Base-by-base conservation (phyloP, 2,797 vertebrate species). In the Acanthiza pusilla region DNA sequence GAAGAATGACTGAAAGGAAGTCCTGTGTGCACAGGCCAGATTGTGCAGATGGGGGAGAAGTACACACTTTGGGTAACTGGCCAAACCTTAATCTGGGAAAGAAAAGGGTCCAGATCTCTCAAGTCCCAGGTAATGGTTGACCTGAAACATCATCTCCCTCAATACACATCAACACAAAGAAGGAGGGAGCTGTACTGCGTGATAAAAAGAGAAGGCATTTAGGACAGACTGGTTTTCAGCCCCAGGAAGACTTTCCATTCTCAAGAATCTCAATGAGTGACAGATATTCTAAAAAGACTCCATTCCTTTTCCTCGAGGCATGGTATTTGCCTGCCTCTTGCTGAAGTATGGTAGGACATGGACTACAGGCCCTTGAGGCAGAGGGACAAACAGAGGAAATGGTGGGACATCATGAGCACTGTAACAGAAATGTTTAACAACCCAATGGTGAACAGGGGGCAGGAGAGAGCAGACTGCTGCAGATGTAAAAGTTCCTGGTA, bases 1-100 rank as follows among this genome's bases (percentile, higher is more conserved):
- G 54, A 95, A 90, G 50, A 88, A 91, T 75, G 70, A 70, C n/a
- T 70, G 70, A 86, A 84, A 91, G 85, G 91, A 93, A 82, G 85
- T 66, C 25, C 76, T 10, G 11, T 25, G 19, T 36, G 72, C 50
- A 73, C 47, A 74, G 50, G 32, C 23, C 71, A 88, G 74, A 82
- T 7, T 32, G 45, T 57, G 62, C 70, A 60, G 38, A 84, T 34
- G 30, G 19, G 51, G 51, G 17, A 88, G 48, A 55, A 80, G 62
- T 51, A 81, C 76, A 92, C 26, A 70, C 70, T 60, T 55, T 5
- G 61, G 40, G 21, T 76, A 87, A 77, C n/a, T 30, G 57, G 62
- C 29, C 72, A 77, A 67, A 72, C 22, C 81, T 67, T 71, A n/a
- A 74, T 79, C 7, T 34, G n/a, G 25, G 36, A 76, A 94, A 51